Percentiles rank a stretch among this genome's conserved stretches.
Evolutionary conservation across 2,888 invertebrate genomes (phyloP).

Genomic region (Hyalella azteca): DNA sequence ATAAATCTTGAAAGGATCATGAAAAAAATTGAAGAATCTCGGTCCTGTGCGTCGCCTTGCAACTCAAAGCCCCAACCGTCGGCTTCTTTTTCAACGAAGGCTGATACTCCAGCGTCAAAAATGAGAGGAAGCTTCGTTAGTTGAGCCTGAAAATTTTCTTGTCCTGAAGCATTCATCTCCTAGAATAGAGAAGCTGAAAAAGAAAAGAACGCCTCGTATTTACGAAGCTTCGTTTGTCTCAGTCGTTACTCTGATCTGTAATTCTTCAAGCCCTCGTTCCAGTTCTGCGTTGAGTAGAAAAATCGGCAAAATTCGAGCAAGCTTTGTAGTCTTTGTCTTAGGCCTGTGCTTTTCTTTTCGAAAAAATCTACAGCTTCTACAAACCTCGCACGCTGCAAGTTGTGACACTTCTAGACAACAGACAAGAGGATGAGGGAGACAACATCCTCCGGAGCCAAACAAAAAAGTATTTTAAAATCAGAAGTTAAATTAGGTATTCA

Average conservation of each 20-base stretch:
- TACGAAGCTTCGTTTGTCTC: not conserved
- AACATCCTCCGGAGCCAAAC: too few species aligned
- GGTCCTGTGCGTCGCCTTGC: not conserved
- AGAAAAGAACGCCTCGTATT: not conserved
- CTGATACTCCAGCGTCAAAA: slow-evolving; percentile 15
- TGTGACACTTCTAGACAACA: too few species aligned
- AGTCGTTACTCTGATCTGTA: not conserved
- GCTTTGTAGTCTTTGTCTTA: slow-evolving; percentile 14
- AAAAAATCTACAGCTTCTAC: too few species aligned
- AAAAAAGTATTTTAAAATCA: too few species aligned
- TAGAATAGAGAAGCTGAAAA: not conserved
- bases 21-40: not conserved
- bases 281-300: not conserved
- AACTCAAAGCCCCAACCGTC: not conserved
- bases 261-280: not conserved
- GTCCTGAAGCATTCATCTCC: not conserved
- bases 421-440: too few species aligned
- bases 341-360: too few species aligned
- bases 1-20: not conserved
- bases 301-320: not conserved
- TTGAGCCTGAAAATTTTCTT: slow-evolving; percentile 14
- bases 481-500: too few species aligned
- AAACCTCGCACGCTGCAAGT: too few species aligned
- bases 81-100: not conserved
- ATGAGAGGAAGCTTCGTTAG: slow-evolving; percentile 25